Evolutionary conservation across 2,888 invertebrate genomes (phyloP), one percentile per base, ranked within the genome.

Genomic region (Drosophila meridiana): DNA sequence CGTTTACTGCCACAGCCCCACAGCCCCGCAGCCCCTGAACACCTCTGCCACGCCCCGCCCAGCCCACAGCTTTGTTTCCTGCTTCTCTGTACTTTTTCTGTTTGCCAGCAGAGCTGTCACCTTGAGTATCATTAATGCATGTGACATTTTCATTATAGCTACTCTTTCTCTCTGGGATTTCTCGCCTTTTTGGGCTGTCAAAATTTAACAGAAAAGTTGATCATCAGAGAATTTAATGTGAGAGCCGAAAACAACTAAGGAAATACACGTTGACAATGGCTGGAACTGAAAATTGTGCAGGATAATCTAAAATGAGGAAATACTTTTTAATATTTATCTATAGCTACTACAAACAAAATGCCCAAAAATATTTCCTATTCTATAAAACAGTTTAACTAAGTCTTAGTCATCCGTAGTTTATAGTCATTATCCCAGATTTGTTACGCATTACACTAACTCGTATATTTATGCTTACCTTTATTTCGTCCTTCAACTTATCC

Each of bases 101-200:
- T 38, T 42, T 64, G 59, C 47, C 63, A 69, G 70, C 73, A 61
- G 69, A 60, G 80, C 69, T 90, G 90, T 90, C 87, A 87, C 91
- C 90, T 87, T 90, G 89, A 84, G 90, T 91, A 90, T 91, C 90
- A 92, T 91, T 89, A 91, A 92, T 91, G 92, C 88, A 91, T 82
- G 77, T 92, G 90, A 92, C 92, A 89, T 91, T 91, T 91, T 91
- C 90, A 92, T 91, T 92, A 88, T 88, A 90, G 73, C 79, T 76
- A 81, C 76, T 76, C 70, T 65, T 65, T 73, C 34, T 60, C 50
- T 58, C 47, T 53, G 40, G 48, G 73, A 52, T 62, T 69, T 63
- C 73, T 60, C 60, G 64, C 63, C 34, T 56, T 67, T 60, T 77
- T 32, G 67, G 50, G 58, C 64, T 77, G 82, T 20, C 61, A 62